Conservation (phyloP, 2,113 vertebrate genomes). For the Crotalus tigris region DNA sequence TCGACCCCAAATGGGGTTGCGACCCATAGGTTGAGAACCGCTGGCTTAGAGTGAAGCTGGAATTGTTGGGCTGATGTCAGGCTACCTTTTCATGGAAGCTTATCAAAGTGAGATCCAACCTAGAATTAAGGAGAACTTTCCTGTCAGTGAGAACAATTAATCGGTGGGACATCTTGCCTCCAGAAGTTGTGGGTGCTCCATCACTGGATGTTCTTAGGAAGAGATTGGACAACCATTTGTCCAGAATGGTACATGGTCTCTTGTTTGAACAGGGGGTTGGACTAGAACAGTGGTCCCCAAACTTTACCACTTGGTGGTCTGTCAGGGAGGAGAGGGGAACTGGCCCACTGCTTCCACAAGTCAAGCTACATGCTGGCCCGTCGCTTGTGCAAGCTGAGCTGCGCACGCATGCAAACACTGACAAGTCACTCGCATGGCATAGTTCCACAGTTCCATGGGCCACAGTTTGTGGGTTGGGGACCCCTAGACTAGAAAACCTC, state of each 20-base stretch:
- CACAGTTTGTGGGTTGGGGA: too few relatives aligned
- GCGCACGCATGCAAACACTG: fast-evolving
- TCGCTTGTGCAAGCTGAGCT: neutral
- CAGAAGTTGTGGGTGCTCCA: neutral
- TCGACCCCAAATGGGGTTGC: too few relatives aligned
- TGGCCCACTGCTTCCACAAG: fast-evolving
- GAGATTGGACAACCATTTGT: neutral
- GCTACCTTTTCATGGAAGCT: neutral
- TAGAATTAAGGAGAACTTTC: neutral
- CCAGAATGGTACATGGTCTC: neutral
- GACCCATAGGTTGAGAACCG: too few relatives aligned
- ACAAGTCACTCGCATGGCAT: too few relatives aligned
- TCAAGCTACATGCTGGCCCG: neutral
- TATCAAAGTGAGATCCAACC: neutral
- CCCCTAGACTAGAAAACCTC: neutral
- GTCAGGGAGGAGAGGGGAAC: neutral
- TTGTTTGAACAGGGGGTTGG: neutral
- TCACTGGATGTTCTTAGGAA: neutral
- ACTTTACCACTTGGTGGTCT: neutral
- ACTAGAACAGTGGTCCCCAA: neutral
- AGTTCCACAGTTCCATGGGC: neutral
- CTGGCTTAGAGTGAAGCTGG: constrained; percentile 36
- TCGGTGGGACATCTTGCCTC: neutral
- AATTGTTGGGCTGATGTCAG: constrained; percentile 9
- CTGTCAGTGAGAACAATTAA: neutral